These are phyloP conservation scores for Falco novaeseelandiae DNA, from an alignment of 2,797 vertebrate species.

Conservation along the genomic window DNA sequence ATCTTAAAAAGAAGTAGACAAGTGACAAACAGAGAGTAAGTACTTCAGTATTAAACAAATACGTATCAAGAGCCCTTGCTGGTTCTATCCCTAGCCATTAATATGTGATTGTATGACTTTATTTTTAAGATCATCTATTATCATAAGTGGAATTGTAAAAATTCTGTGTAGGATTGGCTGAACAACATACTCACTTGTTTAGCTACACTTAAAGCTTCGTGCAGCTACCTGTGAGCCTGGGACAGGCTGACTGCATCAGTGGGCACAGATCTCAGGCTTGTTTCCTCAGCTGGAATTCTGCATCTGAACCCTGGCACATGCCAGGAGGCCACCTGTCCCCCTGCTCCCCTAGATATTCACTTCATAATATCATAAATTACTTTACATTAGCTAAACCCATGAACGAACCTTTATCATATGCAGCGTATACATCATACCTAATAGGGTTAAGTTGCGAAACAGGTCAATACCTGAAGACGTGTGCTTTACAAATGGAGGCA, in stretches of 20 bases:
- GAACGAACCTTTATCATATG: not conserved
- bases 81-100: not conserved
- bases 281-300: accelerated
- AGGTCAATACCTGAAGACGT: not conserved
- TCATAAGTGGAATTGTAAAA: not conserved
- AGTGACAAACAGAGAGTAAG: not conserved
- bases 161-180: not conserved
- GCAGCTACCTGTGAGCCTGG: not conserved
- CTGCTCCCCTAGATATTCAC: not conserved
- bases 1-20: not conserved
- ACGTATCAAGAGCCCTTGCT: not conserved
- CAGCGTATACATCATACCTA: not conserved
- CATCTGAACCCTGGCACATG: not conserved
- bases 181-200: not conserved
- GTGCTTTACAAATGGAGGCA: not conserved
- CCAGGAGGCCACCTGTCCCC: accelerated
- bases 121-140: not conserved
- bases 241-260: not conserved
- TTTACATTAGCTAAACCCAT: not conserved
- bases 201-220: not conserved
- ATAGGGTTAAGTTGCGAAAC: not conserved
- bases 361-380: not conserved
- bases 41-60: not conserved
- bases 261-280: not conserved
- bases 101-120: not conserved